Percentiles rank a stretch among this genome's conserved stretches.
Evolutionary conservation across 1,140 invertebrate species (phyloP).

Genomic region (Eurosta solidaginis): DNA sequence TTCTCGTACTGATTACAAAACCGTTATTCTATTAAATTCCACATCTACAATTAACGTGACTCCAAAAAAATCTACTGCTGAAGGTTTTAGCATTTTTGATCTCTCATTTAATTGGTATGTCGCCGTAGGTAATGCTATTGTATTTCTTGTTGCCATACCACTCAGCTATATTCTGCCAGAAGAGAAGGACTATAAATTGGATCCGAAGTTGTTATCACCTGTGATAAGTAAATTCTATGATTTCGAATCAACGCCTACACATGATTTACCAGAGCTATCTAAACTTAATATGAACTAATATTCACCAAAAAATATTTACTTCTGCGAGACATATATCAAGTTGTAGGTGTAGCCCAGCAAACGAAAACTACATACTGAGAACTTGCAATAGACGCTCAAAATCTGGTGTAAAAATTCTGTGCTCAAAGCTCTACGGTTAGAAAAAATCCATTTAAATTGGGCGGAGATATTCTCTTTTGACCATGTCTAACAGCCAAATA

Average conservation of each 20-base stretch:
- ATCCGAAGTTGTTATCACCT: slow-evolving; percentile 59
- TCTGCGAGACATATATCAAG: too few relatives aligned
- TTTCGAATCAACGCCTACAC: slow-evolving; percentile 39
- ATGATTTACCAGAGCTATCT: slow-evolving; percentile 39
- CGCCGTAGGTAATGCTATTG: slow-evolving; percentile 65
- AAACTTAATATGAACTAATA: slow-evolving; percentile 6
- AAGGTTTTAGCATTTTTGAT: slow-evolving; percentile 62
- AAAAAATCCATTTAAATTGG: too few relatives aligned
- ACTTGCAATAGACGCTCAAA: too few relatives aligned
- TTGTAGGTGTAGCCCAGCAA: too few relatives aligned
- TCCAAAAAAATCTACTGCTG: not conserved
- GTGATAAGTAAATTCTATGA: slow-evolving; percentile 43
- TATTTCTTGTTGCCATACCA: slow-evolving; percentile 65
- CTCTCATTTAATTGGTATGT: slow-evolving; percentile 69
- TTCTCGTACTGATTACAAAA: slow-evolving; percentile 49
- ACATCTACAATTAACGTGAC: not conserved
- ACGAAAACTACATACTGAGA: too few relatives aligned
- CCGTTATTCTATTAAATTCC: not conserved
- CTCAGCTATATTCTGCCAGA: slow-evolving; percentile 55
- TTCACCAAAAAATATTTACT: not conserved
- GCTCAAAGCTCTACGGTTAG: too few relatives aligned
- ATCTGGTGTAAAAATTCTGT: too few relatives aligned
- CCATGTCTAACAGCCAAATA: too few relatives aligned
- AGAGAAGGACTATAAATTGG: slow-evolving; percentile 44
- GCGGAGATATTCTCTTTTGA: too few relatives aligned